Evolutionary conservation across 2,113 vertebrate species (phyloP), one percentile per base, ranked within the genome.

Genomic region (Phalacrocorax carbo): DNA sequence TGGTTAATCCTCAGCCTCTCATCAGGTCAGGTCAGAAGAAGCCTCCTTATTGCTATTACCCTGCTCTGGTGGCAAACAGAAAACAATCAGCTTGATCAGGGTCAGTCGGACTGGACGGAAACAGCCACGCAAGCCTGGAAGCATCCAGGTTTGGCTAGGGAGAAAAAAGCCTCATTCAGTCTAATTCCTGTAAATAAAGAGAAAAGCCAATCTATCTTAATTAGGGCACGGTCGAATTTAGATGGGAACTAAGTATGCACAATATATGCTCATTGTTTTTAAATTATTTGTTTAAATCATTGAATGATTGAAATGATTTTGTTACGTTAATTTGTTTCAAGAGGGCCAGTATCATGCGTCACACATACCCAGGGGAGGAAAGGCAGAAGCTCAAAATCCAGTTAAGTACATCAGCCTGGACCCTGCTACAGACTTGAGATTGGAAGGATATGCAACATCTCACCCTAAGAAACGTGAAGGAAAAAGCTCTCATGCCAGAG

Each of bases 281-380:
- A 61, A 80, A 88, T 64, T 84, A 66, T 92, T 94, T 92, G 66
- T 65, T 91, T 71, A 71, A 94, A 65, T 38, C 58, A 68, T 14
- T 75, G 54, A 61, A 9, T 7, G 34, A 72, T 23, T 84, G 82
- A 89, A 78, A 78, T 44, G 8, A 72, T 71, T 68, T 84, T 66
- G 93, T 83, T 87, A 86, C 10, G 3, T 44, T 58, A 86, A 70
- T 79, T 92, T 79, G 32, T 94, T 94, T 94, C 73, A 72, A 64
- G 69, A 92, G 54, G n/a, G 52, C 30, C 16, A 27, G 49, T 40
- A 46, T 61, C 80, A 69, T 89, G 91, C 38, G 34, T 92, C 96
- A 95, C 60, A 40, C 5, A 2, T 40, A 73, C 90, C 73, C 91
- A 23, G 52, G 82, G 68, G 94, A 96, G 94, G 95, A 96, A 95